Base-by-base conservation (phyloP, 2,888 invertebrate species). In the Acrobeloides nanus region DNA sequence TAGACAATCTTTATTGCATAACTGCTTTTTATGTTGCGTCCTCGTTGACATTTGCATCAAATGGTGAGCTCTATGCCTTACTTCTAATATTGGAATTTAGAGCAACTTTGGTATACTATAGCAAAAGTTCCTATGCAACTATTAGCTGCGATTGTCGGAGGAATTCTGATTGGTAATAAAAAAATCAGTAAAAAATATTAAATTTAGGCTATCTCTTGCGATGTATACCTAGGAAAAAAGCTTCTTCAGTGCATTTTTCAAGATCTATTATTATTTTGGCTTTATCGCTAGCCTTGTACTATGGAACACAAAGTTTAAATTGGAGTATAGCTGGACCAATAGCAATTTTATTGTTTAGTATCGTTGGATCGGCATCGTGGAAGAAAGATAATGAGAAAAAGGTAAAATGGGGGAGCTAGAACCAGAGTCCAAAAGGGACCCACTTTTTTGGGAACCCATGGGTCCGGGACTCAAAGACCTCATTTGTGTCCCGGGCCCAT, bases 241-340 rank as follows among this genome's bases (percentile, higher is more conserved):
- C 47, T 24, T 42, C 44, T 17, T 38, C 35, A 21, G 52, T 48
- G 12, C 61, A 61, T 31, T 61, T 61, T 38, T 40, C 42, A 15
- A 46, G 61, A 8, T 42, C 49, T 10, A 34, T 40, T 21, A 27
- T 59, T n/a, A 26, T 57, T 3, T 27, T 21, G n/a, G 29, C 42
- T 25, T 29, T 48, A 15, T 49, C 60, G 3, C 23, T 49, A 12
- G 60, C 60, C 3, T 44, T 64, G 1, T 39, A 48, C 18, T 64
- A 61, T 35, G 60, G 56, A 37, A 54, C 62, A 4, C 31, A 33
- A 6, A 39, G 50, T 15, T 57, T 63, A 23, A 39, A 45, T 27
- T 62, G 65, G 48, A 44, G 46, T 4, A 51, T 62, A 23, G 52
- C 59, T 17, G 64, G 64, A 4, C 59, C 61, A 10, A 51, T 66